phyloP scores from a whole-genome alignment of 1,140 invertebrate species.

The Pteromalus puparum region DNA sequence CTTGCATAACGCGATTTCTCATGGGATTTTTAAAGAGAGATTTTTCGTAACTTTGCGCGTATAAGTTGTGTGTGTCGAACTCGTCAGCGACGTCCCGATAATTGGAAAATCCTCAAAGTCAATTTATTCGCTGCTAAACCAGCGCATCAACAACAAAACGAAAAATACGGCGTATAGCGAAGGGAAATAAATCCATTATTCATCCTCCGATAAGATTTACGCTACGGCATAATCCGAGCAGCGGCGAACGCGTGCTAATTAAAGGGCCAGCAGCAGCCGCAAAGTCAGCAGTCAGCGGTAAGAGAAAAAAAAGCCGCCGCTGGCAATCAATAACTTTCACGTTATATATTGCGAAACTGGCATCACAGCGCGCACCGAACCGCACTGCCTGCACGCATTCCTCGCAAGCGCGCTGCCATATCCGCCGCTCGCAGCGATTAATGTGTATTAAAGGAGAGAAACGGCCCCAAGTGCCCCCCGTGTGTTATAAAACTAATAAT shows the following conservation, averaged over 20 bases:
- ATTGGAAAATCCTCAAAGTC: too few relatives aligned
- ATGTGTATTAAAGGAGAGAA: conserved; percentile 11
- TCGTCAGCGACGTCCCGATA: too few relatives aligned
- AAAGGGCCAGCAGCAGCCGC: conserved; percentile 41
- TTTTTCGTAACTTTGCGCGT: too few relatives aligned
- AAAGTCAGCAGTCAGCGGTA: too few relatives aligned
- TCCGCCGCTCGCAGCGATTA: neutral
- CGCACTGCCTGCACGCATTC: neutral
- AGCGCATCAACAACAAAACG: too few relatives aligned
- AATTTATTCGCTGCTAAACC: too few relatives aligned
- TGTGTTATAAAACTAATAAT: neutral
- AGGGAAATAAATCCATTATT: too few relatives aligned
- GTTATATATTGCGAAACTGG: conserved; percentile 27
- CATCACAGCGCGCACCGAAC: neutral
- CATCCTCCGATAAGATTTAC: too few relatives aligned
- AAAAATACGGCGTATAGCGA: too few relatives aligned
- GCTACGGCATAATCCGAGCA: neutral
- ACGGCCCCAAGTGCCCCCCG: neutral
- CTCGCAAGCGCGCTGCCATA: neutral
- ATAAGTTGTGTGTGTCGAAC: too few relatives aligned
- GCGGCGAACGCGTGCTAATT: conserved; percentile 13
- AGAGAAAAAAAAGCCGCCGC: conserved; percentile 22
- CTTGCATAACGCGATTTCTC: neutral
- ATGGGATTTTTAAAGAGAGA: too few relatives aligned
- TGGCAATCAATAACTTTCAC: conserved; percentile 43